Evolutionary conservation across 2,888 invertebrate species (phyloP).

Genomic region (Chymomyza fuscimana): DNA sequence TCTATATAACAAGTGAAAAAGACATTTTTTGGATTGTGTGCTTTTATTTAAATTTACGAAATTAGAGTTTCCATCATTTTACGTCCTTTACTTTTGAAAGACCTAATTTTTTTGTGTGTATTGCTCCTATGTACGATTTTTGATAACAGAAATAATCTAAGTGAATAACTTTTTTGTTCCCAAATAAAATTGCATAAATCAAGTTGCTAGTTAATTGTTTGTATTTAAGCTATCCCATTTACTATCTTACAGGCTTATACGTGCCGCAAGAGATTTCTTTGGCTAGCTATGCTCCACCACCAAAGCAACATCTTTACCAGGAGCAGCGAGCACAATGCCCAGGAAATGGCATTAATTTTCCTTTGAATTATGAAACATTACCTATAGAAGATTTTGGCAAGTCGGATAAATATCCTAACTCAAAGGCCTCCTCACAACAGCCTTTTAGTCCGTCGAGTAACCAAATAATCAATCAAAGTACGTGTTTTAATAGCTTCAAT

Average conservation of each 20-base stretch:
- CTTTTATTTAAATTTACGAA: no score
- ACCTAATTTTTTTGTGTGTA: no score
- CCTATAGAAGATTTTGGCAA: slow-evolving; percentile 30
- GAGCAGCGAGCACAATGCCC: background rate
- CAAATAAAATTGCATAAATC: no score
- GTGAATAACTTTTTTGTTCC: background rate
- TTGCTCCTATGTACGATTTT: no score
- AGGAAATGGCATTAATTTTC: slow-evolving; percentile 5
- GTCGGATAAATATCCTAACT: slow-evolving; percentile 15
- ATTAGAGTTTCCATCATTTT: no score
- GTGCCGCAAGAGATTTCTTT: slow-evolving; percentile 78
- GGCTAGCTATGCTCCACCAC: slow-evolving; percentile 77
- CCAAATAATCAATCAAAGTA: slow-evolving; percentile 50
- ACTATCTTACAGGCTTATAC: slow-evolving; percentile 70
- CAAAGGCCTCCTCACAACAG: slow-evolving; percentile 38
- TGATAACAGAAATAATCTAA: no score
- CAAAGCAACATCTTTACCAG: slow-evolving; percentile 35
- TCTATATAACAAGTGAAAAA: no score
- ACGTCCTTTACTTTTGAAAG: no score
- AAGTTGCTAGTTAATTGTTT: background rate
- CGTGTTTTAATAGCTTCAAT: slow-evolving; percentile 63
- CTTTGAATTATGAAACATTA: background rate
- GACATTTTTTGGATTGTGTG: no score
- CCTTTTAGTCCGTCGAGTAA: slow-evolving; percentile 57
- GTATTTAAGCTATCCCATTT: background rate